These are phyloP conservation scores for Drosophila neutralis DNA, from an alignment of 2,888 invertebrate genomes.

Conservation along the genomic window DNA sequence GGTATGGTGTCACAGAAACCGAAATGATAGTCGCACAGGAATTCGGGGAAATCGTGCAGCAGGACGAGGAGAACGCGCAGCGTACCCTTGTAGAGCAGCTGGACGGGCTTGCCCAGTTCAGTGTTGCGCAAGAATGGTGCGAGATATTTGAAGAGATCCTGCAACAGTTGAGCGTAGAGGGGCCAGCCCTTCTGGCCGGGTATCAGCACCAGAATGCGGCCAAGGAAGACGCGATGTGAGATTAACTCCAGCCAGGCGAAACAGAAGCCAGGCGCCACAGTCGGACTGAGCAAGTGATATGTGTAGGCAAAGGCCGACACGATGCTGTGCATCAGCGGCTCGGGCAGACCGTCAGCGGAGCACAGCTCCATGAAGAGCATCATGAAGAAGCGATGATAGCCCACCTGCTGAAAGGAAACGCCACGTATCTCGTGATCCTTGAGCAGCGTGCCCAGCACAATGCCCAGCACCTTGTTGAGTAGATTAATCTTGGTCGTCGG, in stretches of 20 bases:
- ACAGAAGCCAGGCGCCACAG: slow-evolving; percentile 97
- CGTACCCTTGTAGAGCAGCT: slow-evolving; percentile 97
- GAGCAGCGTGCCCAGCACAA: slow-evolving; percentile 96
- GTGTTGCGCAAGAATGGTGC: slow-evolving; percentile 99
- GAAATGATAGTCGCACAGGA: slow-evolving; percentile 99
- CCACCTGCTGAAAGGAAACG: slow-evolving; percentile 95
- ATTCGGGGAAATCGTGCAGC: slow-evolving; percentile 99
- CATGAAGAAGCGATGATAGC: slow-evolving; percentile 98
- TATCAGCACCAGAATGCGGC: slow-evolving; percentile 94
- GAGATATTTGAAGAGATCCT: slow-evolving; percentile 98
- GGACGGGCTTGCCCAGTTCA: slow-evolving; percentile 96
- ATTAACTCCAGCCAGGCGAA: slow-evolving; percentile 99
- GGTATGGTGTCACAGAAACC: slow-evolving; percentile 99
- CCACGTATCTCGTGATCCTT: slow-evolving; percentile 98
- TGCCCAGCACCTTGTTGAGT: slow-evolving; percentile 96
- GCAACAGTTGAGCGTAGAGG: slow-evolving; percentile 97
- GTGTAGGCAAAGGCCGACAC: slow-evolving; percentile 98
- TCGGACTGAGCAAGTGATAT: slow-evolving; percentile 95
- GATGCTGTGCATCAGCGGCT: slow-evolving; percentile 94
- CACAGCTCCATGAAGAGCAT: slow-evolving; percentile 98
- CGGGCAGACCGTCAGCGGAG: slow-evolving; percentile 95
- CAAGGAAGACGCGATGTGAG: slow-evolving; percentile 98
- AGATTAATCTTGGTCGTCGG: slow-evolving; percentile 97
- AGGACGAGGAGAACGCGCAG: slow-evolving; percentile 96
- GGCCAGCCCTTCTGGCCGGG: slow-evolving; percentile 98